Base-by-base conservation (phyloP, 2,797 vertebrate genomes). In the Fratercula arctica region DNA sequence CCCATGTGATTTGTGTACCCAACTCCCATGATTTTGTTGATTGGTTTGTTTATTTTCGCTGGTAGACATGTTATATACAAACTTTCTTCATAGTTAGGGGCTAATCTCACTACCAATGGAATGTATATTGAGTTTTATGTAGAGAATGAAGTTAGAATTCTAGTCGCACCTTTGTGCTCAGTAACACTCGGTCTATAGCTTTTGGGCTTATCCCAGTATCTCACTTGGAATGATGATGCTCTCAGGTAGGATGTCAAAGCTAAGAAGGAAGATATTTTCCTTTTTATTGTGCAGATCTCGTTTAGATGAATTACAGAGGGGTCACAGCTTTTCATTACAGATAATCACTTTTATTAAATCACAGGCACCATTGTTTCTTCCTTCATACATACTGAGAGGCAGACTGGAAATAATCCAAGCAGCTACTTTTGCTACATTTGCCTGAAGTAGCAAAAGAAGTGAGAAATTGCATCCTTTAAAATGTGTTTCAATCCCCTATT, bases 241-340 rank as follows among this genome's bases (percentile, higher is more conserved):
- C 56, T 72, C 64, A 87, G 61, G 39, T 39, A 66, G 70, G 63
- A 39, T 67, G 70, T 59, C 80, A 85, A 41, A 67, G n/a, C 31
- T 51, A 15, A 85, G 37, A 54, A 63, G 18, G 43, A 85, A 89
- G 80, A 70, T n/a, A 35, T 16, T 17, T 59, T 66, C 54, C n/a
- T 73, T 76, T 84, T 63, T 76, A 51, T 54, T 91, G 59, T 69
- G 48, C 23, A 74, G 85, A 70, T 89, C 37, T 87, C 88, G 90
- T 92, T 95, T 87, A 85, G 72, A 77, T 91, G 46, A 79, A 85
- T 95, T 87, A 56, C 67, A 43, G 33, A 63, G 10, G 31, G 75
- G 60, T 91, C 87, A 26, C n/a, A 76, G 78, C 77, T 96, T 92
- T 96, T 96, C 92, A 90, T 93, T 93, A 79, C 31, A 86, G 81